Conservation (phyloP, 2,113 vertebrate species). For the Nansenia antarctica region DNA sequence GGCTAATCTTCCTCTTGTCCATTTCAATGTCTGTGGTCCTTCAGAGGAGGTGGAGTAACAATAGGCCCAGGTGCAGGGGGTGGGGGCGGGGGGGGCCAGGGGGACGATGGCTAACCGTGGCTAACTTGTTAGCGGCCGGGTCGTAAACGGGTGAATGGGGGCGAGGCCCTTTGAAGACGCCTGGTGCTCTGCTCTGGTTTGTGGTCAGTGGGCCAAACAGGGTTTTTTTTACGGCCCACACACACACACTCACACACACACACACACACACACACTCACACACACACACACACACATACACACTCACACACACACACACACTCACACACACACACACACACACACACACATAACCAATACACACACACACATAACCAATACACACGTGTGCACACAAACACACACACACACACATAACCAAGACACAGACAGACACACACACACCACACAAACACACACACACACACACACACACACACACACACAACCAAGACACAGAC, state of each 20-base stretch:
- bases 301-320: no score
- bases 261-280: background rate
- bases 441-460: no score
- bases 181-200: conserved; percentile 74
- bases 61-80: conserved; percentile 84
- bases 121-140: conserved; percentile 68
- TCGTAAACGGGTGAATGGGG: conserved; percentile 80
- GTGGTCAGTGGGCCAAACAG: conserved; percentile 61
- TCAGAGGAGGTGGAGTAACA: conserved; percentile 72
- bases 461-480: no score
- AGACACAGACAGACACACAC: background rate
- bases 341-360: no score
- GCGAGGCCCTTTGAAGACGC: conserved; percentile 78
- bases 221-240: conserved; percentile 51
- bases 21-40: conserved; percentile 75
- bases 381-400: no score
- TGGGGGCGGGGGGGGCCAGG: background rate
- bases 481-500: no score
- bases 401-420: no score
- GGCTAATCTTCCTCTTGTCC: conserved; percentile 77
- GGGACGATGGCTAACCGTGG: conserved; percentile 61
- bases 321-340: no score
- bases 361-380: no score
- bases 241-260: conserved; percentile 27
- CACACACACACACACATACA: no score